A percentile compares a stretch with the other conserved stretches of the same genome.
phyloP scores from a whole-genome alignment of 2,113 vertebrate species.

The Herpailurus yagouaroundi region DNA sequence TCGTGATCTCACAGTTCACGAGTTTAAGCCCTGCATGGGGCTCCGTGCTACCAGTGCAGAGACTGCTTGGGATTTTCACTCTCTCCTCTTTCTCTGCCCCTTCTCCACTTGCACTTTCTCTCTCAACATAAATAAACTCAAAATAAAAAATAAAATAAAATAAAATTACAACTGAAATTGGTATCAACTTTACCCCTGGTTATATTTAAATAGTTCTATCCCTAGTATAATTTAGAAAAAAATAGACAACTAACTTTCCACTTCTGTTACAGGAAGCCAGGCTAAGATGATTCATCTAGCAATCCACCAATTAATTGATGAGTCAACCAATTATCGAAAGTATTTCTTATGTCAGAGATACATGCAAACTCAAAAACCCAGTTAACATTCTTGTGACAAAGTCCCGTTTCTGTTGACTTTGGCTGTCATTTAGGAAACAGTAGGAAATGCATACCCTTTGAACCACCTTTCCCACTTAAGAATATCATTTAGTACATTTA shows the following conservation, averaged over 20 bases:
- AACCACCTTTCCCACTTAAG: not conserved
- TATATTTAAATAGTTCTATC: slow-evolving; percentile 38
- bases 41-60: too few relatives aligned
- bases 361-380: not conserved
- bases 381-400: not conserved
- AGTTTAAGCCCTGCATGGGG: too few relatives aligned
- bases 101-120: too few relatives aligned
- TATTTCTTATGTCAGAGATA: not conserved
- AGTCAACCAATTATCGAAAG: not conserved
- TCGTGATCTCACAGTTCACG: too few relatives aligned
- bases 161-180: slow-evolving; percentile 73
- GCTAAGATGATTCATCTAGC: slow-evolving; percentile 7
- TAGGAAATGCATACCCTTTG: not conserved
- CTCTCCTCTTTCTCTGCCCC: too few relatives aligned
- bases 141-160: too few relatives aligned
- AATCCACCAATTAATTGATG: not conserved
- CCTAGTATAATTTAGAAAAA: slow-evolving; percentile 66
- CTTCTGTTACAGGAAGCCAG: slow-evolving; percentile 40
- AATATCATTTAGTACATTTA: not conserved
- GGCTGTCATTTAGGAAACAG: not conserved
- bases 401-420: not conserved
- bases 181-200: slow-evolving; percentile 60
- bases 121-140: too few relatives aligned
- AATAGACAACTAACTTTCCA: slow-evolving; percentile 64
- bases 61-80: too few relatives aligned